These are phyloP conservation scores for Lophius americanus DNA, from an alignment of 2,797 vertebrate species.

Conservation along the genomic window DNA sequence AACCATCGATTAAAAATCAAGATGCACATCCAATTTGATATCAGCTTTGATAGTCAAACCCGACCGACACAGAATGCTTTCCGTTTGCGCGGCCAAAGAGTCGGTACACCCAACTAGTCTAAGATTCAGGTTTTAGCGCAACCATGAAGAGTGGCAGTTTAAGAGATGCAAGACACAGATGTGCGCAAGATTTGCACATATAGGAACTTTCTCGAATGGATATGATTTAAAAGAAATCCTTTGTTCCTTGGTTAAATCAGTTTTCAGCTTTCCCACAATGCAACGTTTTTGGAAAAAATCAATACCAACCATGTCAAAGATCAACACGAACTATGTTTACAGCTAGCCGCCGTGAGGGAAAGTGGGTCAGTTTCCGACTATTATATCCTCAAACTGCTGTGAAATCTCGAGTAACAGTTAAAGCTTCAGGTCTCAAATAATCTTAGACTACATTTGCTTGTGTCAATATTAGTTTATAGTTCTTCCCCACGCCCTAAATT, in stretches of 20 bases:
- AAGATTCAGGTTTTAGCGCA: neutral
- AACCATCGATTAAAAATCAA: neutral
- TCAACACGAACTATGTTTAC: neutral
- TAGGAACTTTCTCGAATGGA: too few species aligned
- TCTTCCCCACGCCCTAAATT: neutral
- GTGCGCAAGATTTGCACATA: neutral
- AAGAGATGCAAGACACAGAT: neutral
- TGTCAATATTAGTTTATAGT: neutral
- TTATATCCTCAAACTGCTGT: neutral
- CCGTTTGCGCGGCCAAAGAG: neutral
- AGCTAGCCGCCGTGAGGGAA: neutral
- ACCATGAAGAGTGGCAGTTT: neutral
- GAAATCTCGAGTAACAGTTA: neutral
- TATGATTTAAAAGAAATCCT: too few species aligned
- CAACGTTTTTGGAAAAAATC: conserved; percentile 30
- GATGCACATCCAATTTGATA: neutral
- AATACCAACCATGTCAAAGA: conserved; percentile 3
- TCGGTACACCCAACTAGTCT: conserved; percentile 3
- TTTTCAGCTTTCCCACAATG: neutral
- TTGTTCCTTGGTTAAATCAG: conserved; percentile 8
- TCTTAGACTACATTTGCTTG: neutral
- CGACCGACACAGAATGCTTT: neutral
- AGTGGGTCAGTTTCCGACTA: neutral
- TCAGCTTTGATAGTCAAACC: neutral
- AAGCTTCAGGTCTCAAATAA: neutral